Conservation (phyloP, 2,113 vertebrate genomes). For the Antennarius striatus region DNA sequence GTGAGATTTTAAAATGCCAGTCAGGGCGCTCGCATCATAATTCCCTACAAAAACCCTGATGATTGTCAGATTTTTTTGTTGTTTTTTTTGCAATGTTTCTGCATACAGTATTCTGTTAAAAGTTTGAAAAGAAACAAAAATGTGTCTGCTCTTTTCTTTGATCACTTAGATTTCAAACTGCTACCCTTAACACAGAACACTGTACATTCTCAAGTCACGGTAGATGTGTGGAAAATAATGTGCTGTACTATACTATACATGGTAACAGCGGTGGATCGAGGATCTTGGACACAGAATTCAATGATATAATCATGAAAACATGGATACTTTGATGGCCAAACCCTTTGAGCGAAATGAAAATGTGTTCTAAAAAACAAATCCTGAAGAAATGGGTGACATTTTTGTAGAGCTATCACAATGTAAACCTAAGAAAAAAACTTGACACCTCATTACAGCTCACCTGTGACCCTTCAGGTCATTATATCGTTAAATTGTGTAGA, state of each 20-base stretch:
- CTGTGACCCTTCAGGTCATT: no score
- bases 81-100: slow-evolving; percentile 69
- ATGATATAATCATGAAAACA: neutral
- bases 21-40: slow-evolving; percentile 46
- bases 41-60: slow-evolving; percentile 70
- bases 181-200: slow-evolving; percentile 36
- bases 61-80: slow-evolving; percentile 76
- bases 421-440: no score
- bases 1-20: slow-evolving; percentile 62
- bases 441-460: no score
- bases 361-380: no score
- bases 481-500: neutral
- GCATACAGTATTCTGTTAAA: slow-evolving; percentile 66
- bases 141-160: slow-evolving; percentile 33
- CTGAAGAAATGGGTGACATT: no score
- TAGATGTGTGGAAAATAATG: slow-evolving; percentile 20
- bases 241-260: neutral
- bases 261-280: slow-evolving; percentile 5
- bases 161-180: slow-evolving; percentile 41
- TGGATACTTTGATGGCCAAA: neutral
- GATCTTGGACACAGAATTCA: no score
- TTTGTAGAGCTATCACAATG: no score
- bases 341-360: no score
- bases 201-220: slow-evolving; percentile 52
- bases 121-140: slow-evolving; percentile 30